phyloP scores from a whole-genome alignment of 2,797 vertebrate genomes.

The Merluccius polli region DNA sequence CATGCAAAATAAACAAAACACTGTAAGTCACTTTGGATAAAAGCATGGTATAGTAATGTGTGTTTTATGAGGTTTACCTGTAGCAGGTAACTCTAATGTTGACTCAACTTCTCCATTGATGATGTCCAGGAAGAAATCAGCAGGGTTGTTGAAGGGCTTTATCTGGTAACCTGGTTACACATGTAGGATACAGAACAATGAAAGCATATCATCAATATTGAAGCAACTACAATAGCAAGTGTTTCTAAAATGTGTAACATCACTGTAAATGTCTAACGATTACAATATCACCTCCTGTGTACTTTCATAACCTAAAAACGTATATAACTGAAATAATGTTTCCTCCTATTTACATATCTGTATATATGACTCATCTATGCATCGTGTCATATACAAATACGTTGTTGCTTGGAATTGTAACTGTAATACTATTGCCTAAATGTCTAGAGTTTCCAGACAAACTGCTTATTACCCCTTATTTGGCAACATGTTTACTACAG shows the following conservation, averaged over 20 bases:
- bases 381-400: not conserved
- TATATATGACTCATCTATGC: not conserved
- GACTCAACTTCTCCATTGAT: slow-evolving; percentile 67
- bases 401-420: not conserved
- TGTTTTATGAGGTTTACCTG: slow-evolving; percentile 37
- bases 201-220: not conserved
- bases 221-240: not conserved
- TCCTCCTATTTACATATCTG: not conserved
- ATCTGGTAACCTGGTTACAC: slow-evolving; percentile 69
- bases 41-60: not conserved
- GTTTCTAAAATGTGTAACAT: not conserved
- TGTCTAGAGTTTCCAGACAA: not conserved
- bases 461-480: not conserved
- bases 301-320: not conserved
- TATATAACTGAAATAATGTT: not conserved
- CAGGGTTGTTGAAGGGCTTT: slow-evolving; percentile 73
- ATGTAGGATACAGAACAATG: slow-evolving; percentile 10
- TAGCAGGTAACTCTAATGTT: slow-evolving; percentile 3
- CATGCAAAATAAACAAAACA: not conserved
- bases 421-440: not conserved
- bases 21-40: too few relatives aligned
- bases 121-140: slow-evolving; percentile 78
- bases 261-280: not conserved
- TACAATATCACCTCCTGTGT: not conserved
- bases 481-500: not conserved